Evolutionary conservation across 2,113 vertebrate genomes (phyloP).

Genomic region (Sarotherodon lohbergeri): DNA sequence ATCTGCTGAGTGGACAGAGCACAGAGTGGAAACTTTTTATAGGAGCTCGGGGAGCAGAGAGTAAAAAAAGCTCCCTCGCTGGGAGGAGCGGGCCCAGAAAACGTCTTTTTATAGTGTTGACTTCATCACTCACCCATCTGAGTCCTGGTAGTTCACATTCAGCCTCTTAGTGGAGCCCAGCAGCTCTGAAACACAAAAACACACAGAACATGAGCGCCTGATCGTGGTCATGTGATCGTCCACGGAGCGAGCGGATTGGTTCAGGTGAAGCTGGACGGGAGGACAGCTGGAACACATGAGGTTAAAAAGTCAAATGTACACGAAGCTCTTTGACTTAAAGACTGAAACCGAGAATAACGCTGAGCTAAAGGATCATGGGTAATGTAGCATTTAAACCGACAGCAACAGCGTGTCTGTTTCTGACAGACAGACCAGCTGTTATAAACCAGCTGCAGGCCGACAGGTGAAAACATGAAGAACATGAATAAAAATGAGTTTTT

Average conservation of each 20-base stretch:
- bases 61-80: not conserved
- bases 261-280: not conserved
- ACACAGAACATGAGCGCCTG: not conserved
- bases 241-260: not conserved
- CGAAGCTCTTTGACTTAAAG: fast-evolving
- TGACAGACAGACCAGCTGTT: not conserved
- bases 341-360: fast-evolving
- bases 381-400: not conserved
- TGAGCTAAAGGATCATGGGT: not conserved
- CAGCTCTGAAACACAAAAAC: constrained; percentile 63
- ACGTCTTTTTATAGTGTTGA: not conserved
- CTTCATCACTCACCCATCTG: constrained; percentile 69
- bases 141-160: constrained; percentile 76
- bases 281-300: not conserved
- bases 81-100: not conserved
- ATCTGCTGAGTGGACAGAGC: not conserved
- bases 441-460: not conserved
- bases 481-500: no score
- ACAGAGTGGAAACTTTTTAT: constrained; percentile 8
- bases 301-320: not conserved
- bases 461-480: no score
- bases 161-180: constrained; percentile 74
- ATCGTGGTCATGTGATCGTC: not conserved
- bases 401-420: not conserved
- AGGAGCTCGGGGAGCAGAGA: not conserved